Percentiles rank a stretch among this genome's conserved stretches.
Conservation (phyloP, 1,140 invertebrate species). For the Heliconius himera region DNA sequence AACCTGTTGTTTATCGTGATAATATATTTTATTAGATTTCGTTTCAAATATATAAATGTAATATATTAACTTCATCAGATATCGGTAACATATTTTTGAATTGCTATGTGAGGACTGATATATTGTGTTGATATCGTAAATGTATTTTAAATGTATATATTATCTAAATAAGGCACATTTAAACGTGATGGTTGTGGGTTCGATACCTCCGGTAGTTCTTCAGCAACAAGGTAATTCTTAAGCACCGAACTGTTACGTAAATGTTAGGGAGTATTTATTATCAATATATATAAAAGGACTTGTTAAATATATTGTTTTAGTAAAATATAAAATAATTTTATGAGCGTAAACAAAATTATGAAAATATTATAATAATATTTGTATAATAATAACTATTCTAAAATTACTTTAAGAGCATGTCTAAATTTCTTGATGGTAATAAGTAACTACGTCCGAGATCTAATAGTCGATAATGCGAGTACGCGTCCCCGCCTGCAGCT, state of each 20-base stretch:
- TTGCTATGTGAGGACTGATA: too few relatives aligned
- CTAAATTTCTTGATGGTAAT: constrained; percentile 62
- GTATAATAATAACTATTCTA: neutral
- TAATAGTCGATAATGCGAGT: constrained; percentile 59
- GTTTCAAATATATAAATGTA: constrained; percentile 2
- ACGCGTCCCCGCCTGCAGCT: constrained; percentile 18
- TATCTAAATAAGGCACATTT: too few relatives aligned
- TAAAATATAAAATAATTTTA: neutral
- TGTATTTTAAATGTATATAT: too few relatives aligned
- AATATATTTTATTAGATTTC: constrained; percentile 18
- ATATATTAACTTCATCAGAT: neutral
- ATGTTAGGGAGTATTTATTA: too few relatives aligned
- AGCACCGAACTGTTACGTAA: too few relatives aligned
- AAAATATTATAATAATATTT: neutral
- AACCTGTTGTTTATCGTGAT: constrained; percentile 18
- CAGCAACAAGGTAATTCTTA: too few relatives aligned
- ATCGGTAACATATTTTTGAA: too few relatives aligned
- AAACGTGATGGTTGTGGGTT: too few relatives aligned
- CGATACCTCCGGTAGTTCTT: too few relatives aligned
- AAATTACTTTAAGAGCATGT: constrained; percentile 1
- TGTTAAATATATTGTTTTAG: neutral
- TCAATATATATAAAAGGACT: too few relatives aligned
- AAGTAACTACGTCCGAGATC: constrained; percentile 63
- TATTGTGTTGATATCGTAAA: too few relatives aligned
- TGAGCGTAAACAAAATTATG: neutral